Base-by-base conservation (phyloP, 2,888 invertebrate species). In the Eutolmus rufibarbis region DNA sequence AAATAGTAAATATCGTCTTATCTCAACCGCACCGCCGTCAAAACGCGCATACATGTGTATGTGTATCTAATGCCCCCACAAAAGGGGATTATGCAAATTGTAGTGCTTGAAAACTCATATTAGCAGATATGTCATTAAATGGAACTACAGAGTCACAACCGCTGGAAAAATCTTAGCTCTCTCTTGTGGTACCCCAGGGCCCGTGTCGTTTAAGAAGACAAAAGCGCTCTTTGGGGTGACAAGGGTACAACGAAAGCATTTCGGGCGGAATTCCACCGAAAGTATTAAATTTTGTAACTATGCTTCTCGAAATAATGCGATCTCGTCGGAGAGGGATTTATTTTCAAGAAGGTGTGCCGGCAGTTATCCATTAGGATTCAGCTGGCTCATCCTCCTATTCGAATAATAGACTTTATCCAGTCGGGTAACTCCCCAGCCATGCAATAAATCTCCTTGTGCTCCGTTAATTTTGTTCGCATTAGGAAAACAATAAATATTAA, bases 371-470 rank as follows among this genome's bases (percentile, higher is more conserved):
- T 66, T 66, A 66, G 66, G 66, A 23, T 66, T 66, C 66, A 66
- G 12, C 23, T 28, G 98, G 96, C 1, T 97, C 93, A 89, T 98
- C 98, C 93, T 98, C 98, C 93, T 98, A 98, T 91, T 97, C 98
- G 1, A 97, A 97, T 2, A 98, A 98, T 90, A 98, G 95, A 66
- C 97, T 95, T 91, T 97, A 98, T 16, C 97, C 97, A 51, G 97
- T 95, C 0, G 98, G 97, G 93, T 97, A 28, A 66, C 66, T 66
- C 12, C 66, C 28, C 28, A 19, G 8, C 56, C n/a, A 23, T 66
- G 66, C 66, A 28, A 66, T 66, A 66, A 66, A 66, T 66, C 66
- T 66, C n/a, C 19, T 66, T 28, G 66, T 66, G 19, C 28, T 66
- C 66, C 66, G 28, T 66, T 66, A 19, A 66, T 66, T 66, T 66